phyloP scores from a whole-genome alignment of 2,113 vertebrate species.

The Cavia porcellus region DNA sequence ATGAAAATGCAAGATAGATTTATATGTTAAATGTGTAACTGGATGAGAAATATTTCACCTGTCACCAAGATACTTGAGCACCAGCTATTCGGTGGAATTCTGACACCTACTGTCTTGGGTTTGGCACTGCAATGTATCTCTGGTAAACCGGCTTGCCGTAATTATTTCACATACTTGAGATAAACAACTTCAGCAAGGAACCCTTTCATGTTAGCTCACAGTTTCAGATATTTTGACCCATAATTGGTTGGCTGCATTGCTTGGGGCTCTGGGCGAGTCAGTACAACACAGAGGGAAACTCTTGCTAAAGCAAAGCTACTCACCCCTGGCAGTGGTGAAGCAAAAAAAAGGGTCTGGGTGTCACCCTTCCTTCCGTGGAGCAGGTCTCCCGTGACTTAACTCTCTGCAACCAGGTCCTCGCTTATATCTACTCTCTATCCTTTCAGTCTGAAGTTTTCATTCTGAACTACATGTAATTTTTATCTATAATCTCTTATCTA shows the following conservation, averaged over 20 bases:
- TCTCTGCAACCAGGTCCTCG: no score
- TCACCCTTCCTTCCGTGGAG: background rate
- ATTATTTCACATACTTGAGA: background rate
- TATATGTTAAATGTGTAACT: background rate
- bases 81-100: background rate
- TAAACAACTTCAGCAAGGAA: background rate
- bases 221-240: no score
- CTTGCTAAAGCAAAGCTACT: background rate
- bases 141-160: no score
- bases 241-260: background rate
- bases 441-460: background rate
- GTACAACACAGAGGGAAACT: background rate
- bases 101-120: background rate
- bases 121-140: background rate
- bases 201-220: background rate
- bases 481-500: background rate
- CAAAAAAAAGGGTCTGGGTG: no score
- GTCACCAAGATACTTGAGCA: background rate
- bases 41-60: background rate
- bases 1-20: background rate
- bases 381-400: no score
- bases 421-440: background rate
- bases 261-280: background rate
- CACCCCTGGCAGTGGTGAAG: rapidly evolving
- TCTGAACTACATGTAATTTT: background rate